Conservation (phyloP, 2,888 invertebrate species). For the Chironomus tentans region DNA sequence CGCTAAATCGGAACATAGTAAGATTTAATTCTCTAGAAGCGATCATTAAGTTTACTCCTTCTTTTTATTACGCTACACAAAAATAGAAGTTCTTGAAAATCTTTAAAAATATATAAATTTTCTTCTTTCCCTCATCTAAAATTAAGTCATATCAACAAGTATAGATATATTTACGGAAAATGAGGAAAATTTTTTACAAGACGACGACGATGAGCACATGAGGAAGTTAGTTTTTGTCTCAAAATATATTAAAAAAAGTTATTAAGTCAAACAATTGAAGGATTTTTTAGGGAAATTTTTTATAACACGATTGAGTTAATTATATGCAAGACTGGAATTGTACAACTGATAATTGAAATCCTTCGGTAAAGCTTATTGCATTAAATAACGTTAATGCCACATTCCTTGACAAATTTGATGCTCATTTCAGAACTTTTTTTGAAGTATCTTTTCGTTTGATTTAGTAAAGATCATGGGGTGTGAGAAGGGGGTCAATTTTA, state of each 20-base stretch:
- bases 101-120: not conserved
- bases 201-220: not conserved
- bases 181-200: not conserved
- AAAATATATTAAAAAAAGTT: not conserved
- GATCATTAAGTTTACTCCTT: not conserved
- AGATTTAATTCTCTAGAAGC: not conserved
- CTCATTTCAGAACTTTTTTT: no score
- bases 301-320: not conserved
- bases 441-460: no score
- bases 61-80: not conserved
- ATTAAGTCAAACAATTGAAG: not conserved
- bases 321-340: not conserved
- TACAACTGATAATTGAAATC: not conserved
- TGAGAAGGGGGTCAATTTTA: no score
- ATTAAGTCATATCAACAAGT: not conserved
- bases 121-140: not conserved
- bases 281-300: no score
- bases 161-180: not conserved
- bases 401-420: no score
- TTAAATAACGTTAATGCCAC: no score
- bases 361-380: no score
- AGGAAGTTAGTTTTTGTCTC: not conserved
- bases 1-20: not conserved
- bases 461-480: no score
- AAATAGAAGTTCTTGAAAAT: not conserved